Evolutionary conservation across 35 echinoderm and acorn worm genomes (phyloP), one percentile per base, ranked within the genome.

Genomic region (Strongylocentrotus purpuratus): DNA sequence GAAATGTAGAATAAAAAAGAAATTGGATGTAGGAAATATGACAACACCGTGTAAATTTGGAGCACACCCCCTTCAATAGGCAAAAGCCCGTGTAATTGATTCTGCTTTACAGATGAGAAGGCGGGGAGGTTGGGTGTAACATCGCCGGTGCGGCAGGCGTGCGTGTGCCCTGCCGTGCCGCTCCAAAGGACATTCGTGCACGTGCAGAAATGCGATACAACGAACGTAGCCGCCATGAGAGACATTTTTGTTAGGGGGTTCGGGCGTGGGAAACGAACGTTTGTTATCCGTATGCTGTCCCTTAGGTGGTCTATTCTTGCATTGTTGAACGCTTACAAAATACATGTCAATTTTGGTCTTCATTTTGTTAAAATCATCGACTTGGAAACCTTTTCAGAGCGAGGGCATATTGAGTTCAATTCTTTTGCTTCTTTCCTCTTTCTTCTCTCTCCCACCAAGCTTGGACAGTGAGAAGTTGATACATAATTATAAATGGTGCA

Each of bases 31-130:
- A 78, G 65, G 1, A 78, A 28, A 78, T 78, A 78, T 78, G 65
- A 78, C 65, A 78, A 8, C 65, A 78, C 25, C 20, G 20, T 22
- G 20, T 28, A 78, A 78, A 78, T 78, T 78, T 78, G 65, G 20
- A 78, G 65, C 25, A n/a, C 65, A 78, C 22, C 65, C 65, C 65
- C 20, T 78, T 78, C 18, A 28, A n/a, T 22, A 78, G 22, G 65
- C 15, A 55, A 46, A 46, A 46, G 33, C 87, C 87, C 87, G 45
- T 89, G 87, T 89, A 89, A 89, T 89, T 89, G 87, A 89, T 89
- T 89, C 87, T 15, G 87, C n/a, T 46, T 14, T 46, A 89, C 33
- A 15, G 87, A 45, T 11, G 87, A 46, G 87, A 5, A 46, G 45
- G 45, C 87, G 65, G 65, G 7, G 65, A 78, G 65, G 2, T 78